phyloP scores from a whole-genome alignment of 2,113 vertebrate species.

The Cygnus atratus region DNA sequence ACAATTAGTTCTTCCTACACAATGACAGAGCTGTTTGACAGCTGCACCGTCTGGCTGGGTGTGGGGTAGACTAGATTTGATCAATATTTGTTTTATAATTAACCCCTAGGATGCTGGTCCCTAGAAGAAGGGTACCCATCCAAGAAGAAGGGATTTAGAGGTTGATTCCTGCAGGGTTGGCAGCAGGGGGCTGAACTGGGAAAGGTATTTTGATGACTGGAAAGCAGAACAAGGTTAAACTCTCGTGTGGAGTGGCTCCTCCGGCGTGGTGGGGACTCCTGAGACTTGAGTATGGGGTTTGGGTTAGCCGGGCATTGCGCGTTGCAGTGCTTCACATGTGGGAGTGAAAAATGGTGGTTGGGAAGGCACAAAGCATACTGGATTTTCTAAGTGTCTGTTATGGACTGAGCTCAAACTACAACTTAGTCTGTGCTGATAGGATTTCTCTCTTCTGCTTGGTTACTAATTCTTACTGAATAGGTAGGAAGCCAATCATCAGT shows the following conservation, averaged over 20 bases:
- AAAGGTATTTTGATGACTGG: neutral
- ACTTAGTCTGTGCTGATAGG: neutral
- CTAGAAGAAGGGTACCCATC: neutral
- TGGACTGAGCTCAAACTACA: neutral
- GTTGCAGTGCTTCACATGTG: neutral
- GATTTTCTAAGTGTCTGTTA: neutral
- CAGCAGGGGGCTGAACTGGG: neutral
- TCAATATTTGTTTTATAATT: constrained; percentile 17
- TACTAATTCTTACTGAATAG: neutral
- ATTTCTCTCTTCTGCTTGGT: neutral
- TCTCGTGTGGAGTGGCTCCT: neutral
- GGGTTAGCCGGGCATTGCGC: neutral
- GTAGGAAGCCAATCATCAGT: neutral
- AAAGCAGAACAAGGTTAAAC: neutral
- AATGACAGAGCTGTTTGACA: constrained; percentile 4
- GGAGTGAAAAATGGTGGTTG: neutral
- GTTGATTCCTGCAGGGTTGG: neutral
- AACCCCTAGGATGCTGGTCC: neutral
- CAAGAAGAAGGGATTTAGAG: neutral
- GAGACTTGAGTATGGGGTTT: neutral
- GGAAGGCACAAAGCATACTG: neutral
- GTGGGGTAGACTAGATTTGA: neutral
- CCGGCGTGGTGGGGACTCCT: neutral
- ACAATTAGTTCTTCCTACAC: constrained; percentile 10
- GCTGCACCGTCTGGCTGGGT: neutral